Percentiles rank a stretch among this genome's conserved stretches.
phyloP scores from a whole-genome alignment of 2,888 invertebrate genomes.

The Megalurothrips usitatus region DNA sequence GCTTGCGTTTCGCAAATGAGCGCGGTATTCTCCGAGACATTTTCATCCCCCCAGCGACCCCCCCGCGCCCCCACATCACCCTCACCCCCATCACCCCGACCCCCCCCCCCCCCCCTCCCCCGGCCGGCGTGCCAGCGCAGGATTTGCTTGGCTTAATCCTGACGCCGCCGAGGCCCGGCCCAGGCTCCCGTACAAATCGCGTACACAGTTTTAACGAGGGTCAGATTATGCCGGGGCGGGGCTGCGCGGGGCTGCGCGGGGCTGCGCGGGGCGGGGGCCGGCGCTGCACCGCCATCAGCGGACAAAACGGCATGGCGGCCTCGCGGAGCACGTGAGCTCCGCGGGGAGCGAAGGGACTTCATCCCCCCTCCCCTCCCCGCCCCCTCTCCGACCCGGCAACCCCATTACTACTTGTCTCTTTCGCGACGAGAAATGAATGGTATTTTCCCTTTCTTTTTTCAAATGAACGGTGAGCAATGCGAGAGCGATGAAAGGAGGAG shows the following conservation, averaged over 20 bases:
- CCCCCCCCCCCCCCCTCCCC: not conserved
- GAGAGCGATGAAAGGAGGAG: too few relatives aligned
- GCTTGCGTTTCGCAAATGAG: conserved; percentile 15
- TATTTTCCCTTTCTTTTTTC: not conserved
- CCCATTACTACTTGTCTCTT: too few relatives aligned
- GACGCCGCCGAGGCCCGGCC: not conserved
- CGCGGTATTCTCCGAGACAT: conserved; percentile 2
- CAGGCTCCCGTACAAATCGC: not conserved
- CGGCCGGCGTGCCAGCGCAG: not conserved
- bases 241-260: not conserved
- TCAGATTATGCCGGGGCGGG: not conserved
- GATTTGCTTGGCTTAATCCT: not conserved
- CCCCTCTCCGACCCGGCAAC: too few relatives aligned
- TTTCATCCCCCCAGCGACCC: not conserved
- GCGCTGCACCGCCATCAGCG: not conserved
- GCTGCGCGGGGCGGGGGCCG: not conserved
- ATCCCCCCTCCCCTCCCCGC: too few relatives aligned
- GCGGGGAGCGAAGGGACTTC: not conserved
- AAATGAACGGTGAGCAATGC: too few relatives aligned
- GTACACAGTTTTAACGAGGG: conserved; percentile 23
- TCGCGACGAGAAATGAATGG: too few relatives aligned
- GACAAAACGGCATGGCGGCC: too few relatives aligned
- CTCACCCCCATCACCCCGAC: not conserved
- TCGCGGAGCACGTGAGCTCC: not conserved
- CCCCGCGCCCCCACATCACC: not conserved